Conservation (phyloP, 2,113 vertebrate genomes). For the Laticauda colubrina region DNA sequence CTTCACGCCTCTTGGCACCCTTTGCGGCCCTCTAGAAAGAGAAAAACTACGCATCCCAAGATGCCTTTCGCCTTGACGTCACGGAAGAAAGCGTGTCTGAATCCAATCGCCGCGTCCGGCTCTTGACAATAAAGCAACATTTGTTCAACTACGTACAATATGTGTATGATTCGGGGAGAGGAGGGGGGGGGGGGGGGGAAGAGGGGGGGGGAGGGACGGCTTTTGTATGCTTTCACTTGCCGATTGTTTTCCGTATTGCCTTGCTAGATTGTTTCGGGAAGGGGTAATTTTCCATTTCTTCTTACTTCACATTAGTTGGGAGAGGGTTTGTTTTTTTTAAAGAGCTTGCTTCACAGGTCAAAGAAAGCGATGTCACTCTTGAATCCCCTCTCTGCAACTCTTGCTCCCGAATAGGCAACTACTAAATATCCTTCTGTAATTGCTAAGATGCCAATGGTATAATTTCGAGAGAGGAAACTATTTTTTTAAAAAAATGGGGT, state of each 20-base stretch:
- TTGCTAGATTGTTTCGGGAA: neutral
- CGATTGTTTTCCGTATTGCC: neutral
- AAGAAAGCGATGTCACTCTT: neutral
- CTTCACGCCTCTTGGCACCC: constrained; percentile 29
- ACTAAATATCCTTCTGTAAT: neutral
- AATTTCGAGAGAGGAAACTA: neutral
- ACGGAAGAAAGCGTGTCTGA: neutral
- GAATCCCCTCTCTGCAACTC: neutral
- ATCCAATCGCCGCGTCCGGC: neutral
- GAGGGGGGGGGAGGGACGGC: neutral
- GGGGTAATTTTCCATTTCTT: neutral
- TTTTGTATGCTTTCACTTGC: neutral
- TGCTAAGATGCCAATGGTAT: no score
- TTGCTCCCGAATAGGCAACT: neutral
- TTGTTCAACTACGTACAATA: neutral
- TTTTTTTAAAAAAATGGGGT: neutral
- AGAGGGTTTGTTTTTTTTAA: neutral
- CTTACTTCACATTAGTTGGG: neutral
- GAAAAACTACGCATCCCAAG: constrained; percentile 54
- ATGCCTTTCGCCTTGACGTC: neutral
- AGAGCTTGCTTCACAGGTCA: neutral
- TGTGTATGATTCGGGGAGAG: neutral
- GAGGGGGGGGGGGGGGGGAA: rapidly evolving
- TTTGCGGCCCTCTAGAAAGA: neutral
- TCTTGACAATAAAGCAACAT: neutral